Evolutionary conservation across 2,113 vertebrate genomes (phyloP), one percentile per base, ranked within the genome.

Genomic region (Misgurnus mizolepis): DNA sequence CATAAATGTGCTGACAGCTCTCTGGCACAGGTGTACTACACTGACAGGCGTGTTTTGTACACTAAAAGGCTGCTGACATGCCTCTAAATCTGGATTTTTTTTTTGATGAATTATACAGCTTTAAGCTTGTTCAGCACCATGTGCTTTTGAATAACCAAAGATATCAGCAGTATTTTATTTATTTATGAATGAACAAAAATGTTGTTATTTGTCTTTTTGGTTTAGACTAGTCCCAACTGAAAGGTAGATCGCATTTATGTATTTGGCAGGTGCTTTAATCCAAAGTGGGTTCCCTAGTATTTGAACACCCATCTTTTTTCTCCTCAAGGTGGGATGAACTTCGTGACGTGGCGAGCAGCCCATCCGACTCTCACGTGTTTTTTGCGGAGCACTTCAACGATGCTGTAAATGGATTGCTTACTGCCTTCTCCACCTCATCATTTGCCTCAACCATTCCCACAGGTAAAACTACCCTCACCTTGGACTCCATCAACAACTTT

Each of bases 311-410:
- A 2, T 18, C 55, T 7, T 58, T 18, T n/a, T 18, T 39, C 47
- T 56, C n/a, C 27, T 65, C 5, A 69, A 99, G 97, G 84, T 99
- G 97, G 97, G 94, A 95, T 67, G 95, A 98, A 90, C 93, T 98
- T 40, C 86, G 93, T 0, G 0, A 53, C 0, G 78, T 99, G 85
- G 96, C 95, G 77, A 99, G 95, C 0, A 88, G 93, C 71, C 95
- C 96, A 0, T 65, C 75, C 0, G 96, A 96, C 79, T 91, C 83
- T 79, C 94, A 98, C 0, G 86, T 98, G 4, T 92, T 98, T 79
- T 95, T 95, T n/a, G 96, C 95, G 0, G 96, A 97, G 77, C 93
- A 95, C 41, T 92, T 90, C 22, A 67, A 90, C 0, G 97, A 98
- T 1, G 94, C 95, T 1, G 87, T 94, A 76, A 99, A 99, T 0